Percentiles rank a stretch among this genome's conserved stretches.
phyloP scores from a whole-genome alignment of 2,113 vertebrate genomes.

The Leptodactylus fuscus region DNA sequence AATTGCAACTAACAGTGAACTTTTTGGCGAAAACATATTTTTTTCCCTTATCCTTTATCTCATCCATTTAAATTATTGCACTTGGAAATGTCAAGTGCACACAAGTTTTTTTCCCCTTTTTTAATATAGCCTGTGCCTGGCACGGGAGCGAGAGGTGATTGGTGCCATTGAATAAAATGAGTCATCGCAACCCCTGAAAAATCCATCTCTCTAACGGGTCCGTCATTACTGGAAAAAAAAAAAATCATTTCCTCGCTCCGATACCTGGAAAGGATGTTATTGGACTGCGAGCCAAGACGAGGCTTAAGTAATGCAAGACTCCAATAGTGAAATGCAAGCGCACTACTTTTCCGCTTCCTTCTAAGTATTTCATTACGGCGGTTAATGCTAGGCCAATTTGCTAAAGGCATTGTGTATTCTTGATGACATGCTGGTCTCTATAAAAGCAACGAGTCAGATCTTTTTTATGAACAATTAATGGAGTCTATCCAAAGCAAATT shows the following conservation, averaged over 20 bases:
- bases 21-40: too few species aligned
- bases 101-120: background rate
- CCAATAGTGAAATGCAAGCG: constrained; percentile 23
- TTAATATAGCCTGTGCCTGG: background rate
- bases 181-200: background rate
- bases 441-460: constrained; percentile 57
- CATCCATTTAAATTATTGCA: too few species aligned
- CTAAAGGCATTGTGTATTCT: constrained; percentile 54
- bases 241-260: background rate
- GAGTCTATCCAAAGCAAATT: constrained; percentile 60
- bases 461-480: constrained; percentile 60
- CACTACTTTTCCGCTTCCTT: constrained; percentile 17
- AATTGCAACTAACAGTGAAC: too few species aligned
- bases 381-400: constrained; percentile 54
- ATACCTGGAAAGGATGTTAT: constrained; percentile 12
- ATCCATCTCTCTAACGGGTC: background rate
- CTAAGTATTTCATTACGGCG: constrained; percentile 49
- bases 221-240: background rate
- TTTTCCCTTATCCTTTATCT: background rate
- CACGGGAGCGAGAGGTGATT: background rate
- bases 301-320: constrained; percentile 31
- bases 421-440: constrained; percentile 53
- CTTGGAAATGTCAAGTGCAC: too few species aligned
- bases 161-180: background rate
- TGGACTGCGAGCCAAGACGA: constrained; percentile 19